Percentiles rank a stretch among this genome's conserved stretches.
Evolutionary conservation across 2,113 vertebrate species (phyloP).

Genomic region (Miniopterus natalensis): DNA sequence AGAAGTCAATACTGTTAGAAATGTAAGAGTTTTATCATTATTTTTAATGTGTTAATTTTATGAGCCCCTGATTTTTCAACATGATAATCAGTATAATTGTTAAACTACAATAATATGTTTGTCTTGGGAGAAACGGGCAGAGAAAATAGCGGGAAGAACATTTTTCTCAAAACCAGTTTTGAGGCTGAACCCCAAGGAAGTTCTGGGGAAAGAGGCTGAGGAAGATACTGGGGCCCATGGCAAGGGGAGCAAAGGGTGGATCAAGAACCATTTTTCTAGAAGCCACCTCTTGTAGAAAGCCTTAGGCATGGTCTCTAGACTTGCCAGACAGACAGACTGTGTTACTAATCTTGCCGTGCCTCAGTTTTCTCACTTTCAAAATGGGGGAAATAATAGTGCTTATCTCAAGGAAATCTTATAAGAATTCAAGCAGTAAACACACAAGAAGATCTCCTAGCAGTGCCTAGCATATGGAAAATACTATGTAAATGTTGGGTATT

Average conservation of each 20-base stretch:
- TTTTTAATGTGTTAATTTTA: background rate
- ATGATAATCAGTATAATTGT: background rate
- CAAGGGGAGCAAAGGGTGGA: background rate
- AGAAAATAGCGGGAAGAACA: background rate
- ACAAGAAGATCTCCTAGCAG: background rate
- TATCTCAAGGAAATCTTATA: background rate
- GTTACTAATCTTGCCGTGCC: background rate
- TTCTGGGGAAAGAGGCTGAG: background rate
- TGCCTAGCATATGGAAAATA: background rate
- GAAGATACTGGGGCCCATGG: background rate
- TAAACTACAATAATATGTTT: background rate
- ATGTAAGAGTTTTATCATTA: conserved; percentile 16
- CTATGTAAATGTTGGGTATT: background rate
- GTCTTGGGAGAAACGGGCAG: background rate
- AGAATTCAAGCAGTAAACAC: background rate
- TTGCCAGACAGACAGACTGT: background rate
- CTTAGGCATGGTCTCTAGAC: background rate
- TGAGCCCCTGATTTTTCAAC: background rate
- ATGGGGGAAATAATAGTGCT: background rate
- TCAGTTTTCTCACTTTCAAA: background rate
- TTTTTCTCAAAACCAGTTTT: conserved; percentile 44
- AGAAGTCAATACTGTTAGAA: conserved; percentile 2
- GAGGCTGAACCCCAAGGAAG: background rate
- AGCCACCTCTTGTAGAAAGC: background rate
- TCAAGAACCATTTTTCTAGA: background rate